phyloP scores from a whole-genome alignment of 2,888 invertebrate genomes.

The Poecilus cupreus region DNA sequence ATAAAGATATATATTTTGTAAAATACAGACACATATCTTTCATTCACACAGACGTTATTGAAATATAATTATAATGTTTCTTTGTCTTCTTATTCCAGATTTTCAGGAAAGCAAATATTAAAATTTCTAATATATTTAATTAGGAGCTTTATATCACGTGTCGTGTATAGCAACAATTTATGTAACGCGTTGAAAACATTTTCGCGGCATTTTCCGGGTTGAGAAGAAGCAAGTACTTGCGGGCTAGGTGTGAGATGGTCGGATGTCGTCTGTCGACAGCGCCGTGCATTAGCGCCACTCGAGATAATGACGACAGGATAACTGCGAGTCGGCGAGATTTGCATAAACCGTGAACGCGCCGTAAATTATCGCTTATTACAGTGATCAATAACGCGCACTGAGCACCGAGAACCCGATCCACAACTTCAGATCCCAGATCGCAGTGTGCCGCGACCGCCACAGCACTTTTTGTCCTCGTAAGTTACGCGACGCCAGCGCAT shows the following conservation, averaged over 20 bases:
- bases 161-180: no score
- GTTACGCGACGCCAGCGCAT: conserved; percentile 4
- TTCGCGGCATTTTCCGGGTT: no score
- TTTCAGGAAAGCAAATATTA: no score
- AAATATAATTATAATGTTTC: no score
- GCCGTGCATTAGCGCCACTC: conserved; percentile 25
- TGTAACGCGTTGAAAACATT: no score
- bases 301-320: conserved; percentile 54
- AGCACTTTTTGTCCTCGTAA: conserved; percentile 25
- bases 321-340: conserved; percentile 43
- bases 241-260: background rate
- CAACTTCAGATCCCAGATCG: background rate
- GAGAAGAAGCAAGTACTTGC: no score
- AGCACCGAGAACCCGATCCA: background rate
- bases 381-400: conserved; percentile 42
- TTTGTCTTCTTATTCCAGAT: no score
- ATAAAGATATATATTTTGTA: no score
- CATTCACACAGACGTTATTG: no score
- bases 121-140: no score
- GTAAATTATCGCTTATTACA: conserved; percentile 52
- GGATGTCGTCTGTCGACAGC: conserved; percentile 11
- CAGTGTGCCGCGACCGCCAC: background rate
- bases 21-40: no score
- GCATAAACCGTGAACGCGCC: conserved; percentile 56
- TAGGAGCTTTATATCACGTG: no score